Conservation (phyloP, 64 coral and sea anemone genomes). For the Porites australiensis region DNA sequence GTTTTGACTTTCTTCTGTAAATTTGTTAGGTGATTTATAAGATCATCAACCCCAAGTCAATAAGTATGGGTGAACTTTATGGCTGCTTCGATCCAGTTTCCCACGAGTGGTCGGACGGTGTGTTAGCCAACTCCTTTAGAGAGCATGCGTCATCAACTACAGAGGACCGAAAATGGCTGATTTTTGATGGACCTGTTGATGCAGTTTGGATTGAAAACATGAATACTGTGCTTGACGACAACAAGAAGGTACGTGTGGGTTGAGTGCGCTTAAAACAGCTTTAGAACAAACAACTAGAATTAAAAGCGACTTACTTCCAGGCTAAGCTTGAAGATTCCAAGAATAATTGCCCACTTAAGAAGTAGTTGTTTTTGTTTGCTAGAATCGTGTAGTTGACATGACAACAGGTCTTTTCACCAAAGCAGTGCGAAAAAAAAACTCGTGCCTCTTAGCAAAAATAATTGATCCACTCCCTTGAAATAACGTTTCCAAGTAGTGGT, state of each 20-base stretch:
- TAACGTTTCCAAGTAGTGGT: too few species aligned
- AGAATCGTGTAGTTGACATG: too few species aligned
- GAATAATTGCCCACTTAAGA: too few species aligned
- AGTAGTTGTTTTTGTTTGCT: too few species aligned
- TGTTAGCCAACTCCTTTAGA: slow-evolving; percentile 92
- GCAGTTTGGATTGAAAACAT: slow-evolving; percentile 99
- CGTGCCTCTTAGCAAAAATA: too few species aligned
- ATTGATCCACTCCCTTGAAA: too few species aligned
- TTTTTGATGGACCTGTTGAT: slow-evolving; percentile 92
- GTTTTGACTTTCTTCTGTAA: neutral
- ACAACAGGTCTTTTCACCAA: too few species aligned
- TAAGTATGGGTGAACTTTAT: slow-evolving; percentile 96
- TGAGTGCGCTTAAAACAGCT: neutral
- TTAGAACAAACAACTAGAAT: neutral
- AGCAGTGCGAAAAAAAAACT: too few species aligned
- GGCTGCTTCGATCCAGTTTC: slow-evolving; percentile 97
- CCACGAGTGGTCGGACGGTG: slow-evolving; percentile 99
- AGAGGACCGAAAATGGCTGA: slow-evolving; percentile 86
- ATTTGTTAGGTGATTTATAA: slow-evolving; percentile 81
- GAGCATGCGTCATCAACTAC: slow-evolving; percentile 87
- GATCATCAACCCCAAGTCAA: slow-evolving; percentile 97
- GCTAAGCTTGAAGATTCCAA: too few species aligned
- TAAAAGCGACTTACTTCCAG: too few species aligned
- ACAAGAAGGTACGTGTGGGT: slow-evolving; percentile 82
- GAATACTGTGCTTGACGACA: slow-evolving; percentile 99